Evolutionary conservation across 1,140 invertebrate genomes (phyloP).

Genomic region (Tenebrio molitor): DNA sequence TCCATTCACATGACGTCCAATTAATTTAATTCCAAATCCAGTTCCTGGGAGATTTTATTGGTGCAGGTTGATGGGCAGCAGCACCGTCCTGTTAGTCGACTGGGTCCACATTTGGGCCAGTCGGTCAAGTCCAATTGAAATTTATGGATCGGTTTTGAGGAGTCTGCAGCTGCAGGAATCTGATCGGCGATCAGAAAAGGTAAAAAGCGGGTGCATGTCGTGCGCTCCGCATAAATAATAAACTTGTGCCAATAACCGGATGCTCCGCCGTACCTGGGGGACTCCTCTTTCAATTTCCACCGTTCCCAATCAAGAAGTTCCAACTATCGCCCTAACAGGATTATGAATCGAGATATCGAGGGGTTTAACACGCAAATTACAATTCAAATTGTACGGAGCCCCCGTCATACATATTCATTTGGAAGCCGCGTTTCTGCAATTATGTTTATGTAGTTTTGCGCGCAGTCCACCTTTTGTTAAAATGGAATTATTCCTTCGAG

Average conservation of each 20-base stretch:
- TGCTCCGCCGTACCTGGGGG: background rate
- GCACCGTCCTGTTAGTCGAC: too few species aligned
- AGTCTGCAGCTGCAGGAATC: too few species aligned
- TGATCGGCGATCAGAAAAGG: too few species aligned
- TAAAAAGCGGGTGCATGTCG: background rate
- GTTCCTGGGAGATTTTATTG: too few species aligned
- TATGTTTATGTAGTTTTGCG: constrained; percentile 42
- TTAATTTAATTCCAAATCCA: too few species aligned
- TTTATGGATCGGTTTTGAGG: too few species aligned
- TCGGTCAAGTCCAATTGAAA: too few species aligned
- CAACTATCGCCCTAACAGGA: constrained; percentile 31
- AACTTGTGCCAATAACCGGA: constrained; percentile 12
- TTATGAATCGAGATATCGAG: constrained; percentile 19
- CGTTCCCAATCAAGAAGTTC: constrained; percentile 27
- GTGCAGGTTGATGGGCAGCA: too few species aligned
- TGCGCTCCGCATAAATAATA: constrained; percentile 4
- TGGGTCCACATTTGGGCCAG: too few species aligned
- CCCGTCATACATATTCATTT: constrained; percentile 44
- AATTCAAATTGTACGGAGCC: constrained; percentile 38
- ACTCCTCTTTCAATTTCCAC: background rate
- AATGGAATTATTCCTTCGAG: constrained; percentile 41
- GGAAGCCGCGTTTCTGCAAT: constrained; percentile 33
- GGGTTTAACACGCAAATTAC: constrained; percentile 42
- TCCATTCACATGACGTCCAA: too few species aligned
- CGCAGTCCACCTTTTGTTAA: constrained; percentile 41